Evolutionary conservation across 2,888 invertebrate species (phyloP).

Genomic region (Agonopterix subpropinquella): DNA sequence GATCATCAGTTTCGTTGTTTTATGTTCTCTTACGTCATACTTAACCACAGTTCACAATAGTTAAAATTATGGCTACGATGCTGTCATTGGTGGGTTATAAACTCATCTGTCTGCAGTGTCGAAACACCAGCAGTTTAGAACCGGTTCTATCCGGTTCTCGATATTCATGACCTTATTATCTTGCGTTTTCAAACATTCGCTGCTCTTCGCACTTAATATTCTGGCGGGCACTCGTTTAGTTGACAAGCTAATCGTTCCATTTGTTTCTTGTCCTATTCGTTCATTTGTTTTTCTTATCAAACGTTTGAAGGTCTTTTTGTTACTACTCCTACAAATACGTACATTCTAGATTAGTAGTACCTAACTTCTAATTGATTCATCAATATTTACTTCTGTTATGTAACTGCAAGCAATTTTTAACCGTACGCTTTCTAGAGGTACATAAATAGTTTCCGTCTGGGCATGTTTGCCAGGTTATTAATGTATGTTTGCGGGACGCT

Average conservation of each 20-base stretch:
- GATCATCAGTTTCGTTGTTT: no score
- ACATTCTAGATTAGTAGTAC: not conserved
- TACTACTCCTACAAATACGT: not conserved
- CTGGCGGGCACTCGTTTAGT: constrained; percentile 15
- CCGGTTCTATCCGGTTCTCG: constrained; percentile 34
- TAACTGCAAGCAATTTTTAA: not conserved
- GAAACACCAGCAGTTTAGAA: constrained; percentile 31
- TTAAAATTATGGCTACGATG: constrained; percentile 11
- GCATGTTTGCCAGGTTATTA: constrained; percentile 17
- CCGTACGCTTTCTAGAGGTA: not conserved
- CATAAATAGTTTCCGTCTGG: constrained; percentile 7
- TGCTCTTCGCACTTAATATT: constrained; percentile 16
- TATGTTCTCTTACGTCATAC: constrained; percentile 13
- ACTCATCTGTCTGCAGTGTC: constrained; percentile 23
- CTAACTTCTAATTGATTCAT: not conserved
- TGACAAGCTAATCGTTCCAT: constrained; percentile 13
- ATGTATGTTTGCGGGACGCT: constrained; percentile 23
- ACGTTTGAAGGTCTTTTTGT: constrained; percentile 27
- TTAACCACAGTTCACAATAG: constrained; percentile 10
- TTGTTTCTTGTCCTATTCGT: constrained; percentile 2
- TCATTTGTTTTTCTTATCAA: constrained; percentile 29
- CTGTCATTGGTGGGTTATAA: constrained; percentile 17
- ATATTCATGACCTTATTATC: constrained; percentile 42
- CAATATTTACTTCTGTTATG: not conserved
- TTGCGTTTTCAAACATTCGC: constrained; percentile 33